phyloP scores from a whole-genome alignment of 2,888 invertebrate species.

The Neoascia interrupta region DNA sequence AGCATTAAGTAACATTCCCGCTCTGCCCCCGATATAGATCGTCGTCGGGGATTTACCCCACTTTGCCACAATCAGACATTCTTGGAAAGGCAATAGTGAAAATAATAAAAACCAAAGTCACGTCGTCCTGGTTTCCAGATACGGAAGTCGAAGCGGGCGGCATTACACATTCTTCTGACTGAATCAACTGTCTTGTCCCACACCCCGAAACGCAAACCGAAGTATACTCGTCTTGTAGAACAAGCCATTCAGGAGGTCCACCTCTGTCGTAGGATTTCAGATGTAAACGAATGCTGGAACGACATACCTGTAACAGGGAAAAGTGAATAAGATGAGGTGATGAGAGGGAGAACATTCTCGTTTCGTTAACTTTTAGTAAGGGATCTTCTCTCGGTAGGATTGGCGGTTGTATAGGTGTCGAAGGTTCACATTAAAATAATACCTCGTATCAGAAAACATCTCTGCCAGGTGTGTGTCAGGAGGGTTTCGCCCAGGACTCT shows the following conservation, averaged over 20 bases:
- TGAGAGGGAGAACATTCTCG: slow-evolving; percentile 42
- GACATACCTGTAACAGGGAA: slow-evolving; percentile 38
- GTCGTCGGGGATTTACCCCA: slow-evolving; percentile 27
- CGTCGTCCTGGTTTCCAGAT: slow-evolving; percentile 58
- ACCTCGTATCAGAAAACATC: slow-evolving; percentile 67
- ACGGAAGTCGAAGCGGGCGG: slow-evolving; percentile 55
- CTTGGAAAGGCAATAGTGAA: slow-evolving; percentile 43
- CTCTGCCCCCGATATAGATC: no score
- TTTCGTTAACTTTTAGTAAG: slow-evolving; percentile 51
- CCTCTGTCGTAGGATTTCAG: slow-evolving; percentile 33
- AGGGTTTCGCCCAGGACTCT: background rate
- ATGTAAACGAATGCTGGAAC: no score
- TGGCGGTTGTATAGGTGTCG: slow-evolving; percentile 51
- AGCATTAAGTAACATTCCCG: slow-evolving; percentile 58
- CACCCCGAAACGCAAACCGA: background rate
- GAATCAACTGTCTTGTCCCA: slow-evolving; percentile 56
- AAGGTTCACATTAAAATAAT: slow-evolving; percentile 69
- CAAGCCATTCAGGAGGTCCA: slow-evolving; percentile 52
- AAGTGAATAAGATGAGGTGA: slow-evolving; percentile 68
- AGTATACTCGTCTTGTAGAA: slow-evolving; percentile 46
- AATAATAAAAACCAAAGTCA: slow-evolving; percentile 69
- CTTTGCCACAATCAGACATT: slow-evolving; percentile 38
- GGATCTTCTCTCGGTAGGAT: slow-evolving; percentile 12
- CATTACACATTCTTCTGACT: slow-evolving; percentile 58
- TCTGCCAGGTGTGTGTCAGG: slow-evolving; percentile 20